Evolutionary conservation across 1,140 invertebrate genomes (phyloP).

Genomic region (Drosophila ironensis): DNA sequence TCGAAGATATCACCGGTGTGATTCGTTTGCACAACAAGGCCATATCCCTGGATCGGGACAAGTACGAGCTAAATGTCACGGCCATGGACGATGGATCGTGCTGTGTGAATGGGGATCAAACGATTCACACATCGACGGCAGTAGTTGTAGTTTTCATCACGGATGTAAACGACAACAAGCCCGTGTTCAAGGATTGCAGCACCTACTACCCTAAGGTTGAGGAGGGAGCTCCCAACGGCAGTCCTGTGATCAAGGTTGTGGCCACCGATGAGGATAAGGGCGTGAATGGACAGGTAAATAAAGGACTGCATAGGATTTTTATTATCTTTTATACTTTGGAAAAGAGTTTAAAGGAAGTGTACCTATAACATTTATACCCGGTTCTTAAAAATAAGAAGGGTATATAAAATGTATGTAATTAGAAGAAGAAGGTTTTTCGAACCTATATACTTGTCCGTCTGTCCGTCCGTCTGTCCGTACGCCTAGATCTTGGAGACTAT

Average conservation of each 20-base stretch:
- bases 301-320: neutral
- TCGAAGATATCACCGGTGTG: conserved; percentile 97
- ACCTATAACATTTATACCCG: too few relatives aligned
- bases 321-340: neutral
- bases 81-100: conserved; percentile 97
- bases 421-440: too few relatives aligned
- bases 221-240: conserved; percentile 95
- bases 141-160: conserved; percentile 98
- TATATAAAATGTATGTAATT: too few relatives aligned
- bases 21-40: conserved; percentile 93
- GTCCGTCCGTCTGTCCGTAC: too few relatives aligned
- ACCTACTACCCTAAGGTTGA: conserved; percentile 96
- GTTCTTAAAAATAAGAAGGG: too few relatives aligned
- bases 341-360: too few relatives aligned
- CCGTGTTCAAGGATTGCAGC: conserved; percentile 95
- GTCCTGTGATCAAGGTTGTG: conserved; percentile 95
- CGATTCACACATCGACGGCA: conserved; percentile 95
- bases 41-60: conserved; percentile 92
- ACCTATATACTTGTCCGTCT: too few relatives aligned
- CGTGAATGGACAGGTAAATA: conserved; percentile 92
- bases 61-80: conserved; percentile 97
- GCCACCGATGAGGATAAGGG: conserved; percentile 97
- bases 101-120: conserved; percentile 92
- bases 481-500: too few relatives aligned
- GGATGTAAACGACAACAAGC: conserved; percentile 97